Evolutionary conservation across 2,797 vertebrate species (phyloP).

Genomic region (Cryptoprocta ferox): DNA sequence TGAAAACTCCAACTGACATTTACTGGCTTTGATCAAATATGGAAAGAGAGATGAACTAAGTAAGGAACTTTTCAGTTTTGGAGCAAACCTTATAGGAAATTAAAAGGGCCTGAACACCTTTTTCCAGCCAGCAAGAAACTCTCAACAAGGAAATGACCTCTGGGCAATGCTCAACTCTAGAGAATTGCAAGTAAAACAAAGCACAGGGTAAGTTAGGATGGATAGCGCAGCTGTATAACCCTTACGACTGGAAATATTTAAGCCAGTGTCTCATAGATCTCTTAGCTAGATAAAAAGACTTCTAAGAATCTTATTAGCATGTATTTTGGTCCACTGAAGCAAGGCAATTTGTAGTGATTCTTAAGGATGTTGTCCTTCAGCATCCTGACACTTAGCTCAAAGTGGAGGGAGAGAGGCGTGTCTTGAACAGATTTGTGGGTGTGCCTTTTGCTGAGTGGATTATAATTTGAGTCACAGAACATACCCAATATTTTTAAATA

Average conservation of each 20-base stretch:
- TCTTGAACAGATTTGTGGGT: not conserved
- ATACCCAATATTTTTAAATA: not conserved
- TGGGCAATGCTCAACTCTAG: not conserved
- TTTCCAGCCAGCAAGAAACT: not conserved
- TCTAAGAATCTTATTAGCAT: not conserved
- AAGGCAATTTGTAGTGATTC: not conserved
- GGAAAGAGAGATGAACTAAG: not conserved
- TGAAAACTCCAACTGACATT: not conserved
- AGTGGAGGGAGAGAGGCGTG: not conserved
- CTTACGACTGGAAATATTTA: conserved; percentile 1
- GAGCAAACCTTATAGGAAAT: not conserved
- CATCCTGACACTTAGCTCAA: not conserved
- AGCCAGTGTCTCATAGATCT: not conserved
- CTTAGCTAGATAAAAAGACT: not conserved
- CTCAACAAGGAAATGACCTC: not conserved
- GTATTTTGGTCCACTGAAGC: not conserved
- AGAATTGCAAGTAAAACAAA: not conserved
- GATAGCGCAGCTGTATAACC: not conserved
- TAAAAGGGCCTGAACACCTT: not conserved
- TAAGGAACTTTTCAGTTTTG: not conserved
- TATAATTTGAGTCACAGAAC: not conserved
- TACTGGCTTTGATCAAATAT: not conserved
- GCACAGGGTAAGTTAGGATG: not conserved
- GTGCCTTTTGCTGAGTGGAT: not conserved
- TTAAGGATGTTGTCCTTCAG: not conserved